Conservation (phyloP, 2,113 vertebrate species). For the Verasper variegatus region DNA sequence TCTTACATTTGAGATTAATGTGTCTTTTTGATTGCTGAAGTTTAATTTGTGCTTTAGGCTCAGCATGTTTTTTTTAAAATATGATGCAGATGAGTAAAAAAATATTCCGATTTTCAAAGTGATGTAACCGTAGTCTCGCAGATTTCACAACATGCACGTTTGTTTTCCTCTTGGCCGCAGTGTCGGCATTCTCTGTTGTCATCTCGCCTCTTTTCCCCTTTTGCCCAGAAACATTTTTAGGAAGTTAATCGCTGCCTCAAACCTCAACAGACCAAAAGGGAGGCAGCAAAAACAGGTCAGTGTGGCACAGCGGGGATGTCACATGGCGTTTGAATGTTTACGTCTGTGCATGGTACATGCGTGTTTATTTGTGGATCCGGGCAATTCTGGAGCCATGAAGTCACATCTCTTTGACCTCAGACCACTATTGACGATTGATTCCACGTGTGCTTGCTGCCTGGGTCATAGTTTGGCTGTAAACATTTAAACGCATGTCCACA, state of each 20-base stretch:
- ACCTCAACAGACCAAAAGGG: constrained; percentile 10
- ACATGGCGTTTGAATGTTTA: constrained; percentile 36
- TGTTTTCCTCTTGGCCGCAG: constrained; percentile 38
- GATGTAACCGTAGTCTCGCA: constrained; percentile 51
- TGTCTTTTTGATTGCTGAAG: background rate
- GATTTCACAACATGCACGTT: constrained; percentile 59
- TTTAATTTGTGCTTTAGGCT: background rate
- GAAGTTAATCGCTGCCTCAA: constrained; percentile 27
- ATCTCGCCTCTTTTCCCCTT: constrained; percentile 6
- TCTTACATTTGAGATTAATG: too few species aligned
- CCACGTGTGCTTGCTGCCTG: constrained; percentile 21
- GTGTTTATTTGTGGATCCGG: constrained; percentile 40
- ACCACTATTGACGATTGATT: constrained; percentile 14
- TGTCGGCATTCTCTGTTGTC: constrained; percentile 1
- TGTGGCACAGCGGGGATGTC: constrained; percentile 11
- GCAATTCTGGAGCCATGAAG: constrained; percentile 32
- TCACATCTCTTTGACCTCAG: constrained; percentile 29
- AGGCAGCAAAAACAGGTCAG: constrained; percentile 36
- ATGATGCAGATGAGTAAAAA: constrained; percentile 2
- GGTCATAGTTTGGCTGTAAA: constrained; percentile 30
- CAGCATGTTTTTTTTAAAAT: too few species aligned
- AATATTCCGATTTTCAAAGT: constrained; percentile 18
- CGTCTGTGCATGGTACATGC: constrained; percentile 28
- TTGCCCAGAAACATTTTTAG: constrained; percentile 1
- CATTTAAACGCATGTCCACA: constrained; percentile 11